These are phyloP conservation scores for Globodera rostochiensis DNA, from an alignment of 1,140 invertebrate genomes.

Conservation along the genomic window DNA sequence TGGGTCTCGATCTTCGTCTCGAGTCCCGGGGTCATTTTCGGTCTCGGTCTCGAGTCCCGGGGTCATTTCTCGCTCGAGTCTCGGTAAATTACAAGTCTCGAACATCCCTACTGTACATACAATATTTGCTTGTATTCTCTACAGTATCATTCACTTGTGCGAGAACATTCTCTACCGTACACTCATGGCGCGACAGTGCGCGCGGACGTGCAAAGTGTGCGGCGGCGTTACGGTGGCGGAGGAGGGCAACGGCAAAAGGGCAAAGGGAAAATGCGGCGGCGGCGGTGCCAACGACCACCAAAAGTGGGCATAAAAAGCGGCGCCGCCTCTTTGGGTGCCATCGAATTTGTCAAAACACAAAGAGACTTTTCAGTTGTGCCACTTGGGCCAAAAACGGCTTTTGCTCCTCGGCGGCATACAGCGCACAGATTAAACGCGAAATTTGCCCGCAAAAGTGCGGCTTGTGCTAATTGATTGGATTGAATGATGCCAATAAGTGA, in stretches of 20 bases:
- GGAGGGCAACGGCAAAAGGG: background rate
- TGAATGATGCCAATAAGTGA: no score
- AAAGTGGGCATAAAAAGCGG: background rate
- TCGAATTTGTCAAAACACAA: background rate
- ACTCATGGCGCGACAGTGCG: conserved; percentile 19
- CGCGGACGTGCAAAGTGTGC: conserved; percentile 16
- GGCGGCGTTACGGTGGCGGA: background rate
- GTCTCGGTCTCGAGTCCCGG: no score
- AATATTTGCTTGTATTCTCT: background rate
- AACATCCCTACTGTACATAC: no score
- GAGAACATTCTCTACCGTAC: conserved; percentile 19
- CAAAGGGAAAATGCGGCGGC: background rate
- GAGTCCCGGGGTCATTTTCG: no score
- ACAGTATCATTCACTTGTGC: conserved; percentile 25
- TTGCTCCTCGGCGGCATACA: conserved; percentile 21
- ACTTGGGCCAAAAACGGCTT: conserved; percentile 29
- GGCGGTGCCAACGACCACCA: background rate
- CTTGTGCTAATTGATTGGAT: conserved; percentile 4
- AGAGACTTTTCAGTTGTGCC: conserved; percentile 9
- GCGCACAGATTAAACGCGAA: conserved; percentile 14
- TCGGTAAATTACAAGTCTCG: no score
- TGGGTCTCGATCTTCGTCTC: no score
- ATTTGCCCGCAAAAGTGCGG: conserved; percentile 17
- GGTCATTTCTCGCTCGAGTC: no score
- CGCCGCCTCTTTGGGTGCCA: background rate